Conservation (phyloP, 2,113 vertebrate species). For the Gymnorhina tibicen region DNA sequence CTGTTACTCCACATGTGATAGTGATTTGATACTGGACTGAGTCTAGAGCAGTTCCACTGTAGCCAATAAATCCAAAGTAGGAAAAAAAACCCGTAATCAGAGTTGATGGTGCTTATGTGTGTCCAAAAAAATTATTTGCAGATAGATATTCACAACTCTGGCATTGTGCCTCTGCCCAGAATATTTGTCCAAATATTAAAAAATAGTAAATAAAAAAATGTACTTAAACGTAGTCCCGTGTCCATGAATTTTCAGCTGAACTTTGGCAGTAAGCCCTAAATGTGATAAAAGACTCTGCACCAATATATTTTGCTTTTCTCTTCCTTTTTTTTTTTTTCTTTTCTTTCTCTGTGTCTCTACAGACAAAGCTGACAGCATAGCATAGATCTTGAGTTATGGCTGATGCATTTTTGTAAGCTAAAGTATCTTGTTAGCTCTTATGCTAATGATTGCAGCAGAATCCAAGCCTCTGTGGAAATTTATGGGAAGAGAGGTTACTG, state of each 20-base stretch:
- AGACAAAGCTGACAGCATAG: background rate
- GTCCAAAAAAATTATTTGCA: background rate
- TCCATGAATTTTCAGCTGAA: constrained; percentile 2
- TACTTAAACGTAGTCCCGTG: background rate
- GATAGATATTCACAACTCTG: background rate
- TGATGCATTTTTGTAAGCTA: background rate
- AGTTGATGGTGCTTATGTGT: background rate
- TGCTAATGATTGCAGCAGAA: background rate
- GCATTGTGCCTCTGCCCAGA: background rate
- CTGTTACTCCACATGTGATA: background rate
- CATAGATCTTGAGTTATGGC: background rate
- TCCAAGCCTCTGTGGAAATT: background rate
- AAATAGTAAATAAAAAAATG: background rate
- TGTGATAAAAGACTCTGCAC: background rate
- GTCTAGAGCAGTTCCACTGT: background rate
- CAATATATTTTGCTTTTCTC: background rate
- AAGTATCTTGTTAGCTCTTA: background rate
- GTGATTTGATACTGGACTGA: background rate
- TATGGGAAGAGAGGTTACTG: background rate
- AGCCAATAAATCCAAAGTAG: background rate
- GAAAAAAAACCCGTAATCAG: background rate
- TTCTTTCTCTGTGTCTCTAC: background rate
- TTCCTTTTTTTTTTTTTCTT: background rate
- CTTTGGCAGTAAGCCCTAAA: constrained; percentile 19
- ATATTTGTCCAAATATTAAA: constrained; percentile 12